A percentile compares a stretch with the other conserved stretches of the same genome.
phyloP scores from a whole-genome alignment of 2,113 vertebrate genomes.

The Prunella himalayana region DNA sequence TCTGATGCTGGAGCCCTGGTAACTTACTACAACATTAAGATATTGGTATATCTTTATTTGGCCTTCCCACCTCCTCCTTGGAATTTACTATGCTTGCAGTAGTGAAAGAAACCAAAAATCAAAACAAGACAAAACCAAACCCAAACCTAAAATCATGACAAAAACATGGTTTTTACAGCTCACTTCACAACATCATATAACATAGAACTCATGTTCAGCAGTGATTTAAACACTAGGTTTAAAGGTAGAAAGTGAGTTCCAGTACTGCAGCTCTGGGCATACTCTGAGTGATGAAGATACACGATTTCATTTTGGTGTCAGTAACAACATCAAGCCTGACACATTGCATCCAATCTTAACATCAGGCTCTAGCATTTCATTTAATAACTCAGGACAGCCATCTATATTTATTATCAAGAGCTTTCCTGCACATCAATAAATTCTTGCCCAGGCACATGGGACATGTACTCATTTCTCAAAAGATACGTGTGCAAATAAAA shows the following conservation, averaged over 20 bases:
- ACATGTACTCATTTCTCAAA: neutral
- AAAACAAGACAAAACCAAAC: neutral
- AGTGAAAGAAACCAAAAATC: neutral
- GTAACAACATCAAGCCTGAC: neutral
- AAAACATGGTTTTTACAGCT: neutral
- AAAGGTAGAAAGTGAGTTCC: neutral
- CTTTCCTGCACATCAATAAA: neutral
- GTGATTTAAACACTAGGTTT: neutral
- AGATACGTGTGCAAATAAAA: neutral
- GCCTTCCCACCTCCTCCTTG: neutral
- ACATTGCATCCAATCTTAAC: neutral
- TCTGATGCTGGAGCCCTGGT: neutral
- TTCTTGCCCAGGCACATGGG: accelerated
- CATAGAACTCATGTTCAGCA: neutral
- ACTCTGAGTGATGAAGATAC: neutral
- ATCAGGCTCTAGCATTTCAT: neutral
- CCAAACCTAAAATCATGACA: neutral
- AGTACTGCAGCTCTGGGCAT: neutral
- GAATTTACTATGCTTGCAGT: neutral
- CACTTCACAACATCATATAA: neutral
- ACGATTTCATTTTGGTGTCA: neutral
- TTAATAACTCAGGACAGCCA: neutral
- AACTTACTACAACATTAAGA: neutral
- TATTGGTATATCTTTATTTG: neutral
- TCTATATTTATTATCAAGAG: neutral